Conservation (phyloP, 2,797 vertebrate species). For the Aselliscus stoliczkanus region DNA sequence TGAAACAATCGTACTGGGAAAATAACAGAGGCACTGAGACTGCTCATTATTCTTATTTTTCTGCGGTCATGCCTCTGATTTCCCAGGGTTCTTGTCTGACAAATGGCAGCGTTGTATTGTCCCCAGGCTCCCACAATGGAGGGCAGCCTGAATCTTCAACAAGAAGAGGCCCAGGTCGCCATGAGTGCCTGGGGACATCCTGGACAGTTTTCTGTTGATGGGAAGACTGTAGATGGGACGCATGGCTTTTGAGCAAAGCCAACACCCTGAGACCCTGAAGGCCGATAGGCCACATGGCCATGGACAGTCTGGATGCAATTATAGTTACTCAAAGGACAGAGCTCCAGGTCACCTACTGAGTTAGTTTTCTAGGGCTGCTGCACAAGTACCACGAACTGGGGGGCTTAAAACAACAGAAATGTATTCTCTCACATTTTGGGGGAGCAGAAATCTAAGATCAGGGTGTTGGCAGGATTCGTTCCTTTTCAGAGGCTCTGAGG, state of each 20-base stretch:
- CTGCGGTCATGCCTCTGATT: not conserved
- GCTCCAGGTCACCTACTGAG: accelerated
- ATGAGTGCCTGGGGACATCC: not conserved
- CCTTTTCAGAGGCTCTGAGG: not conserved
- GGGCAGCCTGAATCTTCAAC: not conserved
- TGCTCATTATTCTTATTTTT: accelerated
- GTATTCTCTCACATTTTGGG: too few relatives aligned
- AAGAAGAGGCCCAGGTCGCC: not conserved
- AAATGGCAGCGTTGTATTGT: accelerated
- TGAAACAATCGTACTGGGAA: not conserved
- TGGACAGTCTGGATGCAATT: not conserved
- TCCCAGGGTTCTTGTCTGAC: not conserved
- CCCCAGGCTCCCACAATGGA: not conserved
- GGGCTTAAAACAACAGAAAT: not conserved
- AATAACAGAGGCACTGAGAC: accelerated
- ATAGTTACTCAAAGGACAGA: accelerated
- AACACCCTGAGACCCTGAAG: not conserved
- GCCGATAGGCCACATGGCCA: accelerated
- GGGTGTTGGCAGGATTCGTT: accelerated
- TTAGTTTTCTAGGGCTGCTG: not conserved
- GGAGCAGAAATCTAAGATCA: too few relatives aligned
- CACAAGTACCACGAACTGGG: not conserved
- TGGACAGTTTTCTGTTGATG: accelerated
- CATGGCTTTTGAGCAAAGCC: not conserved
- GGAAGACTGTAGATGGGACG: accelerated